Conservation (phyloP, 2,888 invertebrate genomes). For the Caenorhabditis afra region DNA sequence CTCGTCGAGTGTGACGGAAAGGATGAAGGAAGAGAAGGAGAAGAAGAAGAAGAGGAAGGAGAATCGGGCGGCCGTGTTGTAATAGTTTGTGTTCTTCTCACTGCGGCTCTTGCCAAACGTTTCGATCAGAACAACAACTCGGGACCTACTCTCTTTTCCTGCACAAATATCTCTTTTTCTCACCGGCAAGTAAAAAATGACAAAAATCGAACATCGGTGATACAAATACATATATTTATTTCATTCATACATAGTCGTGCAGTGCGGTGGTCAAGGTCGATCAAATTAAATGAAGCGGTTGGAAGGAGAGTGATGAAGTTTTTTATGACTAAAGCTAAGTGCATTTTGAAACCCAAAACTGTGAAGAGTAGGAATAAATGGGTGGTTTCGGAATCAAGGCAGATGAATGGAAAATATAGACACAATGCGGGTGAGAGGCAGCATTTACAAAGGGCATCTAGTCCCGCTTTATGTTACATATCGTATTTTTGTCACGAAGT, state of each 20-base stretch:
- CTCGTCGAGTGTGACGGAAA: conserved; percentile 25
- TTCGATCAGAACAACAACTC: conserved; percentile 53
- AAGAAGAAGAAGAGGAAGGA: conserved; percentile 24
- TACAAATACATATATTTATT: conserved; percentile 39
- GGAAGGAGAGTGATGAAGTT: not conserved
- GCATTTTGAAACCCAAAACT: conserved; percentile 22
- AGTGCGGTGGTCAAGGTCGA: not conserved
- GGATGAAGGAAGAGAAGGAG: too few relatives aligned
- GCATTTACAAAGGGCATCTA: conserved; percentile 33
- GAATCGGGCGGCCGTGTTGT: conserved; percentile 37
- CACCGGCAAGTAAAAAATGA: conserved; percentile 47
- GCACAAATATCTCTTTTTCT: conserved; percentile 32
- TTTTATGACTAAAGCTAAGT: conserved; percentile 53
- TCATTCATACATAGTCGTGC: conserved; percentile 5
- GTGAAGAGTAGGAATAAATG: conserved; percentile 9
- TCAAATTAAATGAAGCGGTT: too few relatives aligned
- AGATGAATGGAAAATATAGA: not conserved
- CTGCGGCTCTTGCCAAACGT: conserved; percentile 44
- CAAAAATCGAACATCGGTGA: not conserved
- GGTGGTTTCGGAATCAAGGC: conserved; percentile 20
- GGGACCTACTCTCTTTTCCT: conserved; percentile 26
- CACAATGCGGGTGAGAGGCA: conserved; percentile 21
- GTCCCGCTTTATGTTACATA: conserved; percentile 35
- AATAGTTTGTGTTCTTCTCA: conserved; percentile 55
- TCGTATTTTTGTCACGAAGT: not conserved